phyloP scores from a whole-genome alignment of 2,888 invertebrate genomes.

The Carcina quercana region DNA sequence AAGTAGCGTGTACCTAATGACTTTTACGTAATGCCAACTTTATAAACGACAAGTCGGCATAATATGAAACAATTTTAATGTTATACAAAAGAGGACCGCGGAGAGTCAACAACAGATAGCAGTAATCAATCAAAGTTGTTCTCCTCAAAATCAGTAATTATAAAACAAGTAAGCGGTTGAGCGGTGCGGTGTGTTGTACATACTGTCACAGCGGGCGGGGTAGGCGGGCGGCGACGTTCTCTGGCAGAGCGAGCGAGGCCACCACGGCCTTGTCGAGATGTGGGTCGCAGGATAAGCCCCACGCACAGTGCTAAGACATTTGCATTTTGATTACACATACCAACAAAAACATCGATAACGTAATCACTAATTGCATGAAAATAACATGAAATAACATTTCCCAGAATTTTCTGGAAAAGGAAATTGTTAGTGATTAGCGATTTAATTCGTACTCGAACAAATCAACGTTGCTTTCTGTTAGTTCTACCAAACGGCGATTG shows the following conservation, averaged over 20 bases:
- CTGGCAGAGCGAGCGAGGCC: slow-evolving; percentile 27
- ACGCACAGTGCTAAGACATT: slow-evolving; percentile 47
- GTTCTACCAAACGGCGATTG: slow-evolving; percentile 14
- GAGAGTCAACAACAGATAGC: too few species aligned
- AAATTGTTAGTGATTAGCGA: slow-evolving; percentile 34
- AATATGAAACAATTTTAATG: too few species aligned
- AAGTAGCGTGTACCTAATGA: too few species aligned
- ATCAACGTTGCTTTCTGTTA: slow-evolving; percentile 15
- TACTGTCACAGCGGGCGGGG: too few species aligned
- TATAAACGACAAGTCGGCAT: too few species aligned
- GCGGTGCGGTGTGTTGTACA: too few species aligned
- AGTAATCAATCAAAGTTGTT: too few species aligned
- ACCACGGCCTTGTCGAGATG: slow-evolving; percentile 64
- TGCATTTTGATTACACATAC: slow-evolving; percentile 62
- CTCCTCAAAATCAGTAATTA: too few species aligned
- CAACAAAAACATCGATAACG: slow-evolving; percentile 31
- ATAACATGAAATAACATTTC: slow-evolving; percentile 46
- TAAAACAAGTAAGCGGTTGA: too few species aligned
- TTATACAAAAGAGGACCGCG: too few species aligned
- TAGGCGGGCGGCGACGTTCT: slow-evolving; percentile 33
- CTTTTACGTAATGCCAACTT: too few species aligned
- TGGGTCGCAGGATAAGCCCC: slow-evolving; percentile 65
- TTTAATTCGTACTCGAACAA: slow-evolving; percentile 8
- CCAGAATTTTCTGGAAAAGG: slow-evolving; percentile 26
- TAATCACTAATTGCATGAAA: slow-evolving; percentile 47